phyloP scores from a whole-genome alignment of 1,140 invertebrate genomes.

The Cotesia typhae region DNA sequence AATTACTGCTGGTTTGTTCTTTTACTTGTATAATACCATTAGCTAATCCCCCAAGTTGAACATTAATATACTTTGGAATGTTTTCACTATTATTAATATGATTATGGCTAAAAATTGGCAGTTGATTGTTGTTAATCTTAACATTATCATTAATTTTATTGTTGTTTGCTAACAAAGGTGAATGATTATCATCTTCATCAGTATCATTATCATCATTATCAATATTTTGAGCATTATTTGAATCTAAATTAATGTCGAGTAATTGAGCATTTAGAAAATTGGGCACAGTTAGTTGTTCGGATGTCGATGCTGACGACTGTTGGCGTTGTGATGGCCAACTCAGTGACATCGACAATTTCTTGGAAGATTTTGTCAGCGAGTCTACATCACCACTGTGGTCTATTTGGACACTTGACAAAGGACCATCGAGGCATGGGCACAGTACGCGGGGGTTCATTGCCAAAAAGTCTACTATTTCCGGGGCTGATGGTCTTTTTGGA shows the following conservation, averaged over 20 bases:
- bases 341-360: constrained; percentile 5
- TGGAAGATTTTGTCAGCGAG: constrained; percentile 53
- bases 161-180: background rate
- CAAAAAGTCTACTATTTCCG: constrained; percentile 82
- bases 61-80: constrained; percentile 17
- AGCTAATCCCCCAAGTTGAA: constrained; percentile 5
- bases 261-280: background rate
- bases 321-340: background rate
- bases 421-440: constrained; percentile 81
- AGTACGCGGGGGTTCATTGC: constrained; percentile 80
- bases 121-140: background rate
- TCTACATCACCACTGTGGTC: constrained; percentile 71
- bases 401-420: constrained; percentile 76
- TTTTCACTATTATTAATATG: background rate
- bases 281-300: background rate
- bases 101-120: background rate
- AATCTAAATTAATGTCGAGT: background rate
- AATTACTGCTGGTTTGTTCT: background rate
- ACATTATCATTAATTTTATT: too few species aligned
- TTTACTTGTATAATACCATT: constrained; percentile 1
- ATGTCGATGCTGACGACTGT: background rate
- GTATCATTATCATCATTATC: too few species aligned
- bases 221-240: too few species aligned
- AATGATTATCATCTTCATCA: background rate
- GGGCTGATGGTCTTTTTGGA: constrained; percentile 76